Base-by-base conservation (phyloP, 2,888 invertebrate genomes). In the Rotaria macrura region DNA sequence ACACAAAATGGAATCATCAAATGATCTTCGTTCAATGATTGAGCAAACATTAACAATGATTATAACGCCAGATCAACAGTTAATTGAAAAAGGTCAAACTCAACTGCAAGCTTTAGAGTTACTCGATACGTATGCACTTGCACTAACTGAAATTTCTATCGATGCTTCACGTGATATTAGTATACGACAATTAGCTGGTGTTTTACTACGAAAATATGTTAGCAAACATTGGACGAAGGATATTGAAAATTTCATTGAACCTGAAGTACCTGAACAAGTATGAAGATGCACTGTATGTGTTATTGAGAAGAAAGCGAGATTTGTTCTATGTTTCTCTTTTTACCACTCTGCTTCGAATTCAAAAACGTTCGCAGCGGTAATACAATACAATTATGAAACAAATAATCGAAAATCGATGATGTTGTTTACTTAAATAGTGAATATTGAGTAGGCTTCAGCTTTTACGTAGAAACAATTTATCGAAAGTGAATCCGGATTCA, bases 191-290 rank as follows among this genome's bases (percentile, higher is more conserved):
- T 91, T 94, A 86, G 93, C 94, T 0, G 93, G 93, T 17, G 93
- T 94, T n/a, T 91, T 94, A 87, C 91, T 94, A 14, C 93, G 93
- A 86, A 94, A 94, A 87, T 94, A 94, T 90, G 93, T 94, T 4
- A 93, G 94, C 88, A 92, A 92, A 52, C 94, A 94, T 89, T 94
- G 94, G 94, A 91, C 91, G 85, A 90, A 91, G 17, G 89, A 92
- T 74, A 91, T 93, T 12, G 92, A 93, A 87, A 93, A 92, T 88
- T 92, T 93, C 89, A 90, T 91, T 52, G 89, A 91, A 25, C 93
- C 93, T 7, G 93, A 93, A 89, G 92, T 91, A 87, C 92, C 90
- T 87, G 92, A 89, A 88, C 91, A 87, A 84, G 91, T 91, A 88
- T 88, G 89, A 87, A 57, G 86, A 38, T 43, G 29, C 2, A 23